Conservation (phyloP, 1,140 invertebrate species). For the Coenobita brevimanus region DNA sequence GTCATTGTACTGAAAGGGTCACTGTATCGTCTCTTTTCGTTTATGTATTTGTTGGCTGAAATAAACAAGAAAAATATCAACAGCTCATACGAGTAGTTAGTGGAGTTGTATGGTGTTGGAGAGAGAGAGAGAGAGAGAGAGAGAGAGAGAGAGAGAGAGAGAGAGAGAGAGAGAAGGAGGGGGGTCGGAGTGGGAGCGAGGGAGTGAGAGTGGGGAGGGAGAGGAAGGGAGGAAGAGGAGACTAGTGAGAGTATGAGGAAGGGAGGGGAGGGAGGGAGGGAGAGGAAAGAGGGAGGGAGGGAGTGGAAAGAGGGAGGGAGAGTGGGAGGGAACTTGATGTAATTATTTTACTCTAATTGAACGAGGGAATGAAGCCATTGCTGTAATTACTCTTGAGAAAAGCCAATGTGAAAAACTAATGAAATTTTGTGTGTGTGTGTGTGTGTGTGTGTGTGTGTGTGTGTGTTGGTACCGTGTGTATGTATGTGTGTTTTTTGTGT, state of each 20-base stretch:
- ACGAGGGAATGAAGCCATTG: slow-evolving; percentile 59
- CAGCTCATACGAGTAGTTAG: no score
- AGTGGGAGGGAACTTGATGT: slow-evolving; percentile 18
- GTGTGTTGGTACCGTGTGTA: not conserved
- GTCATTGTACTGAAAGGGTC: no score
- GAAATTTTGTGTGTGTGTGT: slow-evolving; percentile 36
- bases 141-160: not conserved
- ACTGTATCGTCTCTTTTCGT: no score
- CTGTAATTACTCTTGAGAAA: slow-evolving; percentile 59
- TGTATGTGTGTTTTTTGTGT: not conserved
- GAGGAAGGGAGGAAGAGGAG: not conserved
- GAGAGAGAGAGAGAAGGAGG: slow-evolving; percentile 24
- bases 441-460: slow-evolving; percentile 5
- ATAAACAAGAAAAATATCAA: no score
- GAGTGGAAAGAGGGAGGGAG: not conserved
- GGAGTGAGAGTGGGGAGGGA: not conserved
- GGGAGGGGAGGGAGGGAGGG: not conserved
- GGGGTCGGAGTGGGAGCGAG: not conserved
- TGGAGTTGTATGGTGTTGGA: no score
- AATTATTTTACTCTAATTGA: slow-evolving; percentile 65
- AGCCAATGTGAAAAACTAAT: slow-evolving; percentile 44
- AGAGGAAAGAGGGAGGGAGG: not conserved
- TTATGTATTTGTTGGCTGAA: no score
- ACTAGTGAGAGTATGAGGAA: not conserved
- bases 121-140: not conserved